phyloP scores from a whole-genome alignment of 2,888 invertebrate species.

The Eupelmus urozonus region DNA sequence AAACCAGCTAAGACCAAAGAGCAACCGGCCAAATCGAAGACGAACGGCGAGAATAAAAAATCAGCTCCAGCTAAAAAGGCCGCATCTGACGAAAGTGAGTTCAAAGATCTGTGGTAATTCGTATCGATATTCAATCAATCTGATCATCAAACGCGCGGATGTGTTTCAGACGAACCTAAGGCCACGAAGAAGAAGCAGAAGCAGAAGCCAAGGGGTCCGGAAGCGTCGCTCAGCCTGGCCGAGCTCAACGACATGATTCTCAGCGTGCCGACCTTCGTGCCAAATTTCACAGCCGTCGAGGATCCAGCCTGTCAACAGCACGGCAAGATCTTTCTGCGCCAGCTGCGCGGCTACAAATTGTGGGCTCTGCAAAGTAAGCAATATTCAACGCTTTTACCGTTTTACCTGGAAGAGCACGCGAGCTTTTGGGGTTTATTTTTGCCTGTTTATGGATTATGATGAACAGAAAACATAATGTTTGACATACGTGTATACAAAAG shows the following conservation, averaged over 20 bases:
- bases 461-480: too few relatives aligned
- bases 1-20: neutral
- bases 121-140: neutral
- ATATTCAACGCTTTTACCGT: neutral
- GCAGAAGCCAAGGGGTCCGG: neutral
- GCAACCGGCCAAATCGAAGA: too few relatives aligned
- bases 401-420: too few relatives aligned
- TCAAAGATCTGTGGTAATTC: slow-evolving; percentile 1
- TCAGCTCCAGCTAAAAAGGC: slow-evolving; percentile 40
- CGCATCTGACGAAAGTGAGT: slow-evolving; percentile 44
- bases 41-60: slow-evolving; percentile 41
- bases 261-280: slow-evolving; percentile 82
- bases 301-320: slow-evolving; percentile 84
- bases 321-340: slow-evolving; percentile 83
- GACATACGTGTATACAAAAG: too few relatives aligned
- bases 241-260: slow-evolving; percentile 80
- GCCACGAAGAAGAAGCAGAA: slow-evolving; percentile 8
- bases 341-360: slow-evolving; percentile 83
- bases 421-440: too few relatives aligned
- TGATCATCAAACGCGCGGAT: neutral
- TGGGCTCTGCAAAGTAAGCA: slow-evolving; percentile 87
- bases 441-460: too few relatives aligned
- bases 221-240: slow-evolving; percentile 32
- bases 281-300: slow-evolving; percentile 83
- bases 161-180: slow-evolving; percentile 34